Percentiles rank a stretch among this genome's conserved stretches.
Conservation (phyloP, 2,113 vertebrate species). For the Bos indicus region DNA sequence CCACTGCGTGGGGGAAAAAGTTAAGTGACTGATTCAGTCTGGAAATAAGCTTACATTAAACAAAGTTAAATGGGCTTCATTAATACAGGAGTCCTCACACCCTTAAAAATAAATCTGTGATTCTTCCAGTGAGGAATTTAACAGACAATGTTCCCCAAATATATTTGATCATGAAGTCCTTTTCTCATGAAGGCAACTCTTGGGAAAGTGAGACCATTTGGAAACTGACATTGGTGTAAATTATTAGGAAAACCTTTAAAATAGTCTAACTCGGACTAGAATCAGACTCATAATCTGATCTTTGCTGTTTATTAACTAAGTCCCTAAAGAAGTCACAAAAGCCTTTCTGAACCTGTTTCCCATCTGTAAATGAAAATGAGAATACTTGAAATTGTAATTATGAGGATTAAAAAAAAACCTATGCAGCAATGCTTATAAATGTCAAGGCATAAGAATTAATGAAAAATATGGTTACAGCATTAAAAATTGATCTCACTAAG, state of each 20-base stretch:
- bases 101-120: conserved; percentile 12
- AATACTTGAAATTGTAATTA: not conserved
- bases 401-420: not conserved
- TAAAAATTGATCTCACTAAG: not conserved
- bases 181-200: not conserved
- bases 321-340: not conserved
- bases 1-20: not conserved
- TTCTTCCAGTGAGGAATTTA: not conserved
- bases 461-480: not conserved
- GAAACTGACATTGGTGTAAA: not conserved
- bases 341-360: not conserved
- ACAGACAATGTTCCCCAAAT: not conserved
- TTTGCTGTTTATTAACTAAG: not conserved
- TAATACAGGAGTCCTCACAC: not conserved
- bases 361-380: not conserved
- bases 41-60: not conserved
- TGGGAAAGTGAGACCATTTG: not conserved
- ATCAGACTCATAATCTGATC: not conserved
- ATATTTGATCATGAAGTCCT: not conserved
- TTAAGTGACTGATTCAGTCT: not conserved
- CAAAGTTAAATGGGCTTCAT: not conserved
- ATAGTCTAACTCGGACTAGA: not conserved
- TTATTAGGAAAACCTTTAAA: not conserved
- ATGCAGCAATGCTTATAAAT: not conserved
- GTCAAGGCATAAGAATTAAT: not conserved